phyloP scores from a whole-genome alignment of 2,888 invertebrate species.

The Himalopsyche tibetana region DNA sequence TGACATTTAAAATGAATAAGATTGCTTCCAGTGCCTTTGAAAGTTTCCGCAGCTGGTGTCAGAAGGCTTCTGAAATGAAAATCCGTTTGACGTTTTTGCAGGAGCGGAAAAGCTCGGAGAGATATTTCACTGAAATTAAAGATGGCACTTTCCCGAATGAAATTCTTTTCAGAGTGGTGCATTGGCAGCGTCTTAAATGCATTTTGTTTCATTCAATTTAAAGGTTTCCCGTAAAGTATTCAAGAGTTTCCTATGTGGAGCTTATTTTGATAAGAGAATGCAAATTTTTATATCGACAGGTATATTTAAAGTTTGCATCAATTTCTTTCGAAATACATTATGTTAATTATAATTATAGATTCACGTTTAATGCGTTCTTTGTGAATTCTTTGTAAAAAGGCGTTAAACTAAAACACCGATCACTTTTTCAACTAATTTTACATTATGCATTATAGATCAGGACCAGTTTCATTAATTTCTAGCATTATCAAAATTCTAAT shows the following conservation, averaged over 20 bases:
- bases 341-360: too few species aligned
- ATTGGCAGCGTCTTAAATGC: conserved; percentile 54
- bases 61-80: conserved; percentile 53
- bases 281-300: background rate
- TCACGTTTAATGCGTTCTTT: too few species aligned
- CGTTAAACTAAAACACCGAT: too few species aligned
- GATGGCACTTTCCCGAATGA: conserved; percentile 77
- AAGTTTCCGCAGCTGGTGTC: conserved; percentile 42
- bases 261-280: conserved; percentile 40
- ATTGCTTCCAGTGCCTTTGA: conserved; percentile 32
- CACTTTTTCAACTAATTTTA: too few species aligned
- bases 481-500: too few species aligned
- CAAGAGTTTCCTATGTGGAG: background rate
- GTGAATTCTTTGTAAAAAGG: too few species aligned
- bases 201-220: conserved; percentile 59
- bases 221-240: conserved; percentile 44
- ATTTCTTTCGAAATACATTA: too few species aligned
- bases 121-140: conserved; percentile 78
- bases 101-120: conserved; percentile 73
- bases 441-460: too few species aligned
- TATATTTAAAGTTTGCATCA: too few species aligned
- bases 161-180: conserved; percentile 70
- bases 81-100: conserved; percentile 54
- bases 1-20: conserved; percentile 40
- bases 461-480: too few species aligned